Evolutionary conservation across 2,797 vertebrate species (phyloP), one percentile per base, ranked within the genome.

Genomic region (Borostomias antarcticus): DNA sequence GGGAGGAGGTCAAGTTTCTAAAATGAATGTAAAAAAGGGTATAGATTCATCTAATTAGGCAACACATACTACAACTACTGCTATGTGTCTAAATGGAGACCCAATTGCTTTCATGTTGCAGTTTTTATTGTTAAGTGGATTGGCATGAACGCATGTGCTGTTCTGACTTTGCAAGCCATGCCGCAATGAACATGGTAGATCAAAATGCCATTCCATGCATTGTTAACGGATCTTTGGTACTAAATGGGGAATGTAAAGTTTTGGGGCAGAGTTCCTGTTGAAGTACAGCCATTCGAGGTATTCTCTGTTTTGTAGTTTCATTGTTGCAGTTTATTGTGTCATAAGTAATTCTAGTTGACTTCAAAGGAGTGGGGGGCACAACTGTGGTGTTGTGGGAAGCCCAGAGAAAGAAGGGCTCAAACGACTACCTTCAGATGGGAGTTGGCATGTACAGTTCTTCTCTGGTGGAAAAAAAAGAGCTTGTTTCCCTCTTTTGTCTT

Each of bases 271-370:
- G 74, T 81, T 83, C 68, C 74, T 60, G 65, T 61, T 73, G 73
- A 71, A 74, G 75, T 72, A 73, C 83, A 60, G 68, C 59, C 70
- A 74, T 87, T 82, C 83, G 79, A 79, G 78, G 78, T 83, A 66
- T 50, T 54, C 43, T 51, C 73, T 75, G 77, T 82, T 85, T 80
- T 83, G 77, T 86, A 80, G 78, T 82, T 77, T 84, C 85, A 86
- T 89, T 90, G 83, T 89, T 89, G 80, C 77, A 86, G 82, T 84
- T 86, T 87, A 82, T 88, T 84, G 84, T 90, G 88, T 87, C 85
- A 85, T 88, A 78, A 85, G 78, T 91, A 89, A 91, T 91, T 88
- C 83, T 86, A 82, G 84, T 76, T 86, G 88, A 90, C 88, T 91
- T 90, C 83, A 90, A 86, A 87, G 71, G 66, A 17, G 79, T 74